phyloP scores from a whole-genome alignment of 2,888 invertebrate species.

The Cephus runcator region DNA sequence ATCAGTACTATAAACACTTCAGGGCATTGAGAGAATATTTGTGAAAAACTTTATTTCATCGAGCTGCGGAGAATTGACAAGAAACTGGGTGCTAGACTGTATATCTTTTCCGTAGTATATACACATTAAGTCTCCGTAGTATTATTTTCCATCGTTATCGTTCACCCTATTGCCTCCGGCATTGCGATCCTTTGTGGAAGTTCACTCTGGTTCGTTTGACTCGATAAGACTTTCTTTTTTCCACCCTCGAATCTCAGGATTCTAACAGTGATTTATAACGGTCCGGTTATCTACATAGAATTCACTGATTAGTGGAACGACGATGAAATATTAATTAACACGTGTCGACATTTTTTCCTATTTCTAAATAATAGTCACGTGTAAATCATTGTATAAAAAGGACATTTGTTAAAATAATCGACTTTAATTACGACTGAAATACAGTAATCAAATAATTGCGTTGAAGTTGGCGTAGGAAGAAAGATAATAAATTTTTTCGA shows the following conservation, averaged over 20 bases:
- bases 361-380: not conserved
- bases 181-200: constrained; percentile 11
- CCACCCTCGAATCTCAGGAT: constrained; percentile 4
- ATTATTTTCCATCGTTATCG: not conserved
- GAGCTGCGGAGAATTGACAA: not conserved
- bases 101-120: not conserved
- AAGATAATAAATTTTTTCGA: not conserved
- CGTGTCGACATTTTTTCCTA: not conserved
- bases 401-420: not conserved
- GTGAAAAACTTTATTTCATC: not conserved
- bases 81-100: not conserved
- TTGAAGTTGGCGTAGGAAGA: not conserved
- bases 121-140: not conserved
- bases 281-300: constrained; percentile 34
- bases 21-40: not conserved
- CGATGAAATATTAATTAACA: constrained; percentile 24
- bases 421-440: not conserved
- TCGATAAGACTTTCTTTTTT: constrained; percentile 21
- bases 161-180: not conserved
- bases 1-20: constrained; percentile 2
- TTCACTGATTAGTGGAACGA: constrained; percentile 45
- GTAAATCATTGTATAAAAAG: not conserved
- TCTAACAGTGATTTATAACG: constrained; percentile 35
- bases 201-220: constrained; percentile 11
- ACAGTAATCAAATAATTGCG: not conserved